Evolutionary conservation across 2,888 invertebrate species (phyloP).

Genomic region (Pyrochroa serraticornis): DNA sequence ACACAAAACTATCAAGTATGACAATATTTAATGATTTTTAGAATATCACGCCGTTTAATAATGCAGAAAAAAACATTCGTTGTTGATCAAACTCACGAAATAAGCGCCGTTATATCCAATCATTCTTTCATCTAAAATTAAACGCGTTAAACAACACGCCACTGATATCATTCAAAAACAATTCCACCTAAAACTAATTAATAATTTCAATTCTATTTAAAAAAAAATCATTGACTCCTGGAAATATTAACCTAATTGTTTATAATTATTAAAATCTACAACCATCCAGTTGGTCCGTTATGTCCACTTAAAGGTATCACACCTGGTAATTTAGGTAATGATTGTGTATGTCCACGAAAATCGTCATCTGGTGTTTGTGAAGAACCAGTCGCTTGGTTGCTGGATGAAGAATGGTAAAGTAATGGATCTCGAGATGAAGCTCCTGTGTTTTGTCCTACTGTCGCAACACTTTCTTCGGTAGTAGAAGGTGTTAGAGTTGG

Average conservation of each 20-base stretch:
- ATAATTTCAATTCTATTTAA: background rate
- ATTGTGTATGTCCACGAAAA: constrained; percentile 57
- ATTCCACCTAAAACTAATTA: background rate
- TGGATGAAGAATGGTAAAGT: constrained; percentile 62
- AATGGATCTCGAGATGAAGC: constrained; percentile 67
- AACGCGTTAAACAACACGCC: background rate
- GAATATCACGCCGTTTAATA: constrained; percentile 12
- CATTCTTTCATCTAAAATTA: background rate
- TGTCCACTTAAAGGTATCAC: constrained; percentile 78
- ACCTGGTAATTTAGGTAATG: constrained; percentile 70
- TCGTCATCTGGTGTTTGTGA: constrained; percentile 58
- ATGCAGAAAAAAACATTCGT: background rate
- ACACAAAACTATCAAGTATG: too few species aligned
- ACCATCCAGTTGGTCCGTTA: constrained; percentile 75
- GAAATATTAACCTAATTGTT: background rate
- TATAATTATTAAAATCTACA: constrained; percentile 44
- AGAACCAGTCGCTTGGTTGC: constrained; percentile 56
- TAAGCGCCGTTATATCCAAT: too few species aligned
- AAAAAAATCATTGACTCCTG: constrained; percentile 14
- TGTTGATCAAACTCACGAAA: background rate
- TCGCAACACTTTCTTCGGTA: constrained; percentile 62
- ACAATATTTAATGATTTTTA: constrained; percentile 1
- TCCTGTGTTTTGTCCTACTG: constrained; percentile 45
- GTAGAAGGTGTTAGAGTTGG: constrained; percentile 63
- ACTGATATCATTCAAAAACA: background rate